Conservation (phyloP, 2,113 vertebrate genomes). For the Vulpes vulpes region DNA sequence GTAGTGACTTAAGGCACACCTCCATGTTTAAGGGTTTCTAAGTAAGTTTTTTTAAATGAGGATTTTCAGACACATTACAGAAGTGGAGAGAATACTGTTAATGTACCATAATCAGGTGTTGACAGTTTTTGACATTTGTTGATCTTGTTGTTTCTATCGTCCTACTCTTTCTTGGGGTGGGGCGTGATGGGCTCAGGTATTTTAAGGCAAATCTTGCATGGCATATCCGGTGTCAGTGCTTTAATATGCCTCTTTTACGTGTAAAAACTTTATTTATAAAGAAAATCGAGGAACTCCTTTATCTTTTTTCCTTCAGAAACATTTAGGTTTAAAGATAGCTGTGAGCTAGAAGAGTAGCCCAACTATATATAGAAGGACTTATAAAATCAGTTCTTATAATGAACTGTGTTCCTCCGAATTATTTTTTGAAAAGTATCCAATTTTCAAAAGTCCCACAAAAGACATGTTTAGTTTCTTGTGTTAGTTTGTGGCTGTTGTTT, state of each 20-base stretch:
- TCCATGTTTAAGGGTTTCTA: neutral
- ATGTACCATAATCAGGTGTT: neutral
- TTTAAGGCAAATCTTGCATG: neutral
- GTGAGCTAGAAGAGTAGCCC: neutral
- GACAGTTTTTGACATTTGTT: neutral
- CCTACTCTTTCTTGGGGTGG: neutral
- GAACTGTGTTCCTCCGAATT: too few species aligned
- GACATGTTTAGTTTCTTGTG: neutral
- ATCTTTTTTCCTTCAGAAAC: conserved; percentile 8
- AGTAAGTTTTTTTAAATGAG: neutral
- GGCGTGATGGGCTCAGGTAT: neutral
- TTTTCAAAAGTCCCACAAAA: neutral
- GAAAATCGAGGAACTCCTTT: neutral
- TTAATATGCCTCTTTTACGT: neutral
- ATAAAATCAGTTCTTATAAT: neutral
- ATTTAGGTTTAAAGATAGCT: neutral
- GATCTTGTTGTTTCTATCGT: neutral
- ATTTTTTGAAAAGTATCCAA: neutral
- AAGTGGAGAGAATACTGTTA: neutral
- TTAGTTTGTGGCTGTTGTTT: neutral
- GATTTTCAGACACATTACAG: neutral
- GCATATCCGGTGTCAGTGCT: neutral
- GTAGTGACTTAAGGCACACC: neutral
- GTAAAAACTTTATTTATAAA: neutral
- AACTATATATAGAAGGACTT: neutral